Conservation (phyloP, 1,140 invertebrate species). For the Brachionus rubens region DNA sequence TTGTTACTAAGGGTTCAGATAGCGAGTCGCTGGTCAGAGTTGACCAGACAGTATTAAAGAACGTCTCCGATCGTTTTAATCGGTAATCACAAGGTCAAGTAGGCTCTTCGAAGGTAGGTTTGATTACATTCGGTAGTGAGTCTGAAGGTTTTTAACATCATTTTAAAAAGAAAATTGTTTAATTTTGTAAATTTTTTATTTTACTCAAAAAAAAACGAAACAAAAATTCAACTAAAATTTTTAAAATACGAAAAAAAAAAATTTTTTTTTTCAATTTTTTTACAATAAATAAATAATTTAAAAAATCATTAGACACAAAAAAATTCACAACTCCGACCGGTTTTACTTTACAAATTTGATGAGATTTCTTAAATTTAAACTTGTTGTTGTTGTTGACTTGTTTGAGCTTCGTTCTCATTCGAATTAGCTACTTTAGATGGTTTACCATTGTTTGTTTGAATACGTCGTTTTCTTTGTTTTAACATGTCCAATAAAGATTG, state of each 20-base stretch:
- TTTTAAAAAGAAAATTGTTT: no score
- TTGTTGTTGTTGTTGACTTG: not conserved
- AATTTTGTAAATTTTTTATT: no score
- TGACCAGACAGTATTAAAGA: no score
- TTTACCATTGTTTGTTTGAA: not conserved
- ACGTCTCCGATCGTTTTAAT: no score
- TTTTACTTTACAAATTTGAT: not conserved
- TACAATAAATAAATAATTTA: conserved; percentile 26
- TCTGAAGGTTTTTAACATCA: no score
- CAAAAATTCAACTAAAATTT: not conserved
- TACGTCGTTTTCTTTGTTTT: conserved; percentile 15
- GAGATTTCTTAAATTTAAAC: not conserved
- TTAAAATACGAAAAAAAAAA: no score
- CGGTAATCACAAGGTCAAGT: no score
- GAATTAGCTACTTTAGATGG: not conserved
- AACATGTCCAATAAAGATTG: conserved; percentile 36
- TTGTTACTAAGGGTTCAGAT: no score
- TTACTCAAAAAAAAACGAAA: not conserved
- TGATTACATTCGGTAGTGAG: no score
- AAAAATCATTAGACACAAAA: not conserved
- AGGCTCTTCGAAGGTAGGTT: no score
- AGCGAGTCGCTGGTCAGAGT: no score
- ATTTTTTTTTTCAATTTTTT: not conserved
- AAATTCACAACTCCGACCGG: conserved; percentile 25
- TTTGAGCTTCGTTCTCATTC: not conserved